A percentile compares a stretch with the other conserved stretches of the same genome.
Conservation (phyloP, 2,888 invertebrate genomes). For the Diarsia rubi region DNA sequence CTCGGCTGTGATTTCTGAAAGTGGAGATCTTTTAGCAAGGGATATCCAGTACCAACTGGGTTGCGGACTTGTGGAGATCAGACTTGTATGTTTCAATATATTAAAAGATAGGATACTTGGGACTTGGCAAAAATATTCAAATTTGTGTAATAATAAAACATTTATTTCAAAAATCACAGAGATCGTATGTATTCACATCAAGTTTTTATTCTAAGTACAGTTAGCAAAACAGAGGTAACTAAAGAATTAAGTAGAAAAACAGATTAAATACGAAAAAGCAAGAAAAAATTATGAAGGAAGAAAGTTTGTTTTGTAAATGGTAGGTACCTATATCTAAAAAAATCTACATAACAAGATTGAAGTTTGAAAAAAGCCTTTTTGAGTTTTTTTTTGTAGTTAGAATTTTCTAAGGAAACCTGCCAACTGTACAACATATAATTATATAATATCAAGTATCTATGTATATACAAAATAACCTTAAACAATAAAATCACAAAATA, state of each 20-base stretch:
- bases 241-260: not conserved
- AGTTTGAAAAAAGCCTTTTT: not conserved
- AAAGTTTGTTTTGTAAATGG: not conserved
- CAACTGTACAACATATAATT: constrained; percentile 43
- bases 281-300: not conserved
- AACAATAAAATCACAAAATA: constrained; percentile 54
- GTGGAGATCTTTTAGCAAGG: too few relatives aligned
- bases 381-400: not conserved
- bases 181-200: constrained; percentile 70
- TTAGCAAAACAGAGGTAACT: constrained; percentile 29
- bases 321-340: not conserved
- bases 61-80: too few relatives aligned
- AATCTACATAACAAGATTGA: not conserved
- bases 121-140: constrained; percentile 26
- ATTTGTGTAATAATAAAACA: constrained; percentile 77
- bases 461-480: constrained; percentile 57
- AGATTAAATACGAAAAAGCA: not conserved
- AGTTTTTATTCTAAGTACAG: constrained; percentile 64
- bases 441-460: constrained; percentile 20
- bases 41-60: too few relatives aligned
- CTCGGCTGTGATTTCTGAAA: too few relatives aligned
- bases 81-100: too few relatives aligned
- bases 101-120: too few relatives aligned
- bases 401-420: constrained; percentile 9
- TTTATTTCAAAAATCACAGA: constrained; percentile 83